Evolutionary conservation across 2,113 vertebrate species (phyloP).

Genomic region (Salvelinus alpinus): DNA sequence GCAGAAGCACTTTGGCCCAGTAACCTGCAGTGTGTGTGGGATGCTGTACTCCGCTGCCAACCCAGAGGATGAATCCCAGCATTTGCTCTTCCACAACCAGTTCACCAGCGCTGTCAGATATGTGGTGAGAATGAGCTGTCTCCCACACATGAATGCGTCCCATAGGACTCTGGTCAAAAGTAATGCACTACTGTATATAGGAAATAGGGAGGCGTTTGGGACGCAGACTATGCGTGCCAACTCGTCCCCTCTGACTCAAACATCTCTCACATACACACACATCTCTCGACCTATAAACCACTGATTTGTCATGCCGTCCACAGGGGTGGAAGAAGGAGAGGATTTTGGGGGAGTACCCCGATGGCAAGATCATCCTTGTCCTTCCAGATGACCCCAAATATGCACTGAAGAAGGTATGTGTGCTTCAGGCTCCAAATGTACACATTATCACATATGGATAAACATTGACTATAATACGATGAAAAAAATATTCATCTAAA

Average conservation of each 20-base stretch:
- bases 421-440: not conserved
- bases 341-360: constrained; percentile 93
- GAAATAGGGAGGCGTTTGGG: too few relatives aligned
- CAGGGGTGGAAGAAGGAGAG: constrained; percentile 99
- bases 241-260: too few relatives aligned
- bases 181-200: too few relatives aligned
- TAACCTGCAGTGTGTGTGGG: constrained; percentile 93
- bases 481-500: too few relatives aligned
- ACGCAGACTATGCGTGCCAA: too few relatives aligned
- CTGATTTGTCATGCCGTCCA: not conserved
- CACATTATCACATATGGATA: not conserved
- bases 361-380: constrained; percentile 97
- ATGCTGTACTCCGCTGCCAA: constrained; percentile 96
- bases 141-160: too few relatives aligned
- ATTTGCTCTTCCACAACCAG: constrained; percentile 96
- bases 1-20: constrained; percentile 92
- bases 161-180: too few relatives aligned
- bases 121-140: constrained; percentile 82
- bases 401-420: constrained; percentile 92
- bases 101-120: constrained; percentile 98
- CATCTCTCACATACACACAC: too few relatives aligned
- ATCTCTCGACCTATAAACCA: not conserved
- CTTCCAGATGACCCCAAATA: constrained; percentile 98
- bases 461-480: not conserved
- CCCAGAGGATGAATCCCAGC: constrained; percentile 95